Percentiles rank a stretch among this genome's conserved stretches.
phyloP scores from a whole-genome alignment of 2,113 vertebrate genomes.

The Haemorhous mexicanus region DNA sequence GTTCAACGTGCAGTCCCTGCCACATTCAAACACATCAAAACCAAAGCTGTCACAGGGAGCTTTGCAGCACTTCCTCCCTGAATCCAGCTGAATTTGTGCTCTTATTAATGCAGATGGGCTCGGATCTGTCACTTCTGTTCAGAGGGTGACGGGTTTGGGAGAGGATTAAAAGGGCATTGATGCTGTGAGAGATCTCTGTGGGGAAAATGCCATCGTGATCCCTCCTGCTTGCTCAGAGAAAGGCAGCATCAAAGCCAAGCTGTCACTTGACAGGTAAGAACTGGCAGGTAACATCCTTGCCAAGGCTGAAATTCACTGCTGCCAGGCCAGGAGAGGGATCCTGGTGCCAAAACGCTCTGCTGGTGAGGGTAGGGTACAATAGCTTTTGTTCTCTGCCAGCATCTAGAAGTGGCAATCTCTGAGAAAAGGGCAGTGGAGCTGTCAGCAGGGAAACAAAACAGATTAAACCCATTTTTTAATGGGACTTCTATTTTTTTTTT shows the following conservation, averaged over 20 bases:
- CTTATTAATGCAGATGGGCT: background rate
- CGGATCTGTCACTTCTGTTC: background rate
- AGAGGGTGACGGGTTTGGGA: background rate
- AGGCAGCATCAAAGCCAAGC: background rate
- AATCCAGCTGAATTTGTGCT: background rate
- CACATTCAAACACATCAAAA: slow-evolving; percentile 1
- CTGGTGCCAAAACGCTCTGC: background rate
- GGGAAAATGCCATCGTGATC: background rate
- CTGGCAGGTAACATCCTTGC: slow-evolving; percentile 22
- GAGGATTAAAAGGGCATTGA: background rate
- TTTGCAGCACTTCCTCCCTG: background rate
- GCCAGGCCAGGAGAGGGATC: background rate
- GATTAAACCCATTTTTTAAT: background rate
- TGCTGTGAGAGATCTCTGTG: background rate
- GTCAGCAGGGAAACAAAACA: background rate
- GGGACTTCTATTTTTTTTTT: background rate
- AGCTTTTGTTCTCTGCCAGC: background rate
- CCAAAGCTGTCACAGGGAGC: background rate
- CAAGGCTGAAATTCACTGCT: background rate
- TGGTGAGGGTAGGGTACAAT: background rate
- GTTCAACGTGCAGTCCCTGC: background rate
- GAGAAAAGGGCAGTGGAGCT: background rate
- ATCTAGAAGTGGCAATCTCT: background rate
- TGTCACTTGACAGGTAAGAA: slow-evolving; percentile 21
- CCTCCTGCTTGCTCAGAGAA: background rate